Evolutionary conservation across 2,113 vertebrate genomes (phyloP).

Genomic region (Archocentrus centrarchus): DNA sequence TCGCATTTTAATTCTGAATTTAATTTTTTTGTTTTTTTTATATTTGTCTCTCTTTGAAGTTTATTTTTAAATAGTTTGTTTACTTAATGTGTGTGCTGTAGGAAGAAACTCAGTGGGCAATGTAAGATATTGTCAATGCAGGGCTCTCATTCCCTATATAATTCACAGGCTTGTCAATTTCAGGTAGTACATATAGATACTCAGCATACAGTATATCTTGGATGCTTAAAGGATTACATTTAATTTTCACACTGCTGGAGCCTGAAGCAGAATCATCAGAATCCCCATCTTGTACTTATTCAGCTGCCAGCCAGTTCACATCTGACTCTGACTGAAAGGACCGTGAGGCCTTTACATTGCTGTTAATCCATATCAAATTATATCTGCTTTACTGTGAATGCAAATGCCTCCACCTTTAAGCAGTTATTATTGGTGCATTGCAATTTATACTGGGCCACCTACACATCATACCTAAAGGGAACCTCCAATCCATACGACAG

Average conservation of each 20-base stretch:
- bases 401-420: conserved; percentile 22
- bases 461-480: not conserved
- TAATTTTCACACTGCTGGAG: conserved; percentile 13
- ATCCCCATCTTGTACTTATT: conserved; percentile 18
- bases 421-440: not conserved
- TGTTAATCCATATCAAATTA: conserved; percentile 33
- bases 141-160: accelerated
- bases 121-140: not conserved
- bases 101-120: not conserved
- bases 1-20: not conserved
- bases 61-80: not conserved
- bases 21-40: accelerated
- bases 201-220: not conserved
- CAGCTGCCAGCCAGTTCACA: conserved; percentile 29
- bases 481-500: too few relatives aligned
- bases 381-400: conserved; percentile 34
- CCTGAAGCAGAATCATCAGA: conserved; percentile 30
- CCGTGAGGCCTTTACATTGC: not conserved
- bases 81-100: not conserved
- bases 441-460: not conserved
- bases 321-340: conserved; percentile 29
- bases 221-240: not conserved
- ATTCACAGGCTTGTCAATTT: not conserved
- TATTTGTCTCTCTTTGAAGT: conserved; percentile 12
- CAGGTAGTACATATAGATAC: not conserved